These are phyloP conservation scores for Epicampocera succincta DNA, from an alignment of 2,888 invertebrate genomes.

Conservation along the genomic window DNA sequence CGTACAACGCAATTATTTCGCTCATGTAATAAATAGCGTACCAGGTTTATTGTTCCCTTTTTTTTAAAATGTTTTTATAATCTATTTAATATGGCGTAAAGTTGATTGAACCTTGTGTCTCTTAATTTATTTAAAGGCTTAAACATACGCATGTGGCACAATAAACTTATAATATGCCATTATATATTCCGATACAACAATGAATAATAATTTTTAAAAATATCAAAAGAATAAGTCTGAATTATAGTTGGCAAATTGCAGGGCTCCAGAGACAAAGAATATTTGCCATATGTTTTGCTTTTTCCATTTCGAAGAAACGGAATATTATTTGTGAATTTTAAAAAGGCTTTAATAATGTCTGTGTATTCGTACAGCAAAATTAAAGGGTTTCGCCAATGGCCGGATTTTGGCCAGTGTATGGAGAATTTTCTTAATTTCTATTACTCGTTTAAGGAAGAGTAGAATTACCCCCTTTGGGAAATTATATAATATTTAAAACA, in stretches of 20 bases:
- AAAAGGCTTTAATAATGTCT: no score
- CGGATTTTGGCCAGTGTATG: no score
- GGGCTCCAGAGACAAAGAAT: not conserved
- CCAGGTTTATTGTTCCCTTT: not conserved
- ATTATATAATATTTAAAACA: no score
- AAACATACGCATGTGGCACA: conserved; percentile 29
- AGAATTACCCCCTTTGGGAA: no score
- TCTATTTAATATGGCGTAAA: conserved; percentile 60
- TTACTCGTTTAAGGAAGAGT: no score
- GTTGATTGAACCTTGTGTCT: conserved; percentile 61
- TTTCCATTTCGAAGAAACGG: no score
- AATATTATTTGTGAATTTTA: not conserved
- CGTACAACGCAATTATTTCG: conserved; percentile 7
- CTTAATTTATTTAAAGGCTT: conserved; percentile 46
- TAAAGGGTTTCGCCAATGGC: no score
- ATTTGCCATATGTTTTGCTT: not conserved
- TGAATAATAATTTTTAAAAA: not conserved
- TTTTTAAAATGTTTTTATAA: conserved; percentile 34
- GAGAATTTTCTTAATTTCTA: no score
- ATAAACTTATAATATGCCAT: not conserved
- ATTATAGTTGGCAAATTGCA: not conserved
- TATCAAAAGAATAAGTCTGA: not conserved
- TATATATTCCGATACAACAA: not conserved
- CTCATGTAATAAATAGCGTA: not conserved
- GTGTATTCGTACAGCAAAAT: no score